These are phyloP conservation scores for Luscinia megarhynchos DNA, from an alignment of 2,797 vertebrate genomes.

Conservation along the genomic window DNA sequence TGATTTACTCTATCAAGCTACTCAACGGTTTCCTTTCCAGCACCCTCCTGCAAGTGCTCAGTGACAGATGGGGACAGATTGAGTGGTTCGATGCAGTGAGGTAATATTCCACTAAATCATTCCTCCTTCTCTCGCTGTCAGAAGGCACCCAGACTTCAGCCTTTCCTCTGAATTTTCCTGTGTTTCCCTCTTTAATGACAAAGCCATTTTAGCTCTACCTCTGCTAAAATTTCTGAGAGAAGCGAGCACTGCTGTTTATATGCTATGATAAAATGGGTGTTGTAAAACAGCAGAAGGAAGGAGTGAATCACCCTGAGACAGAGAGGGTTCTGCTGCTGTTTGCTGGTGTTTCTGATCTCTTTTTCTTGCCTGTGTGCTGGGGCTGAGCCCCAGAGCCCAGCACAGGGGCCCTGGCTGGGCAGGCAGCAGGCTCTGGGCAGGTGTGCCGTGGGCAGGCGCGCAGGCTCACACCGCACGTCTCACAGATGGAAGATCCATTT, in stretches of 20 bases:
- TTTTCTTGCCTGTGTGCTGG: neutral
- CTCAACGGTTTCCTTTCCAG: conserved; percentile 44
- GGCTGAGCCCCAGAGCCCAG: neutral
- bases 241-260: neutral
- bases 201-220: conserved; percentile 43
- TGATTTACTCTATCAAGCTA: conserved; percentile 54
- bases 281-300: conserved; percentile 15
- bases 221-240: conserved; percentile 6
- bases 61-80: conserved; percentile 69
- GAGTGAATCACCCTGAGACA: neutral
- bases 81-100: conserved; percentile 55
- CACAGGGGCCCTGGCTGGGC: neutral
- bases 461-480: neutral
- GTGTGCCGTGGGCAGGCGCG: neutral
- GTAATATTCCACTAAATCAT: conserved; percentile 68
- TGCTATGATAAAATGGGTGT: neutral
- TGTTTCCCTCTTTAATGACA: conserved; percentile 31
- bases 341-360: neutral
- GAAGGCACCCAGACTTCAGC: conserved; percentile 33
- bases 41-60: conserved; percentile 25
- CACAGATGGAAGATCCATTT: conserved; percentile 33
- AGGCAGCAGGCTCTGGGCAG: neutral
- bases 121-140: conserved; percentile 47
- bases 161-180: neutral
- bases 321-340: neutral